Conservation (phyloP, 2,888 invertebrate species). For the Lycophotia porphyrea region DNA sequence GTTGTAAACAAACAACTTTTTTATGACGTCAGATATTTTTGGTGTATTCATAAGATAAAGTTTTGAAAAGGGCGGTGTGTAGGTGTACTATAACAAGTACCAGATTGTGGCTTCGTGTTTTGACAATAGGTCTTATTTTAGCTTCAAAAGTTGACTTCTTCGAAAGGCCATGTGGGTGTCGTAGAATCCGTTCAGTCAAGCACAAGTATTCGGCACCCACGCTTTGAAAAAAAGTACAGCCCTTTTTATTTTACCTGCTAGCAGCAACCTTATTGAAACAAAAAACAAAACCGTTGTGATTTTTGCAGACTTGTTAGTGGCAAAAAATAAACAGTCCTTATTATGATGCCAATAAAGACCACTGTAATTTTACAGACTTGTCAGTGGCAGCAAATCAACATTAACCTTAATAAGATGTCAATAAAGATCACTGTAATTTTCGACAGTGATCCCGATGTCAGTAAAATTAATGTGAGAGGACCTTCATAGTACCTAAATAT, state of each 20-base stretch:
- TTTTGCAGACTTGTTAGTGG: not conserved
- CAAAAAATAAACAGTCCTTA: not conserved
- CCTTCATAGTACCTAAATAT: not conserved
- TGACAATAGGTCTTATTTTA: not conserved
- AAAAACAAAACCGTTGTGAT: not conserved
- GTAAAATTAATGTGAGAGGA: not conserved
- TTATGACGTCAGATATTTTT: not conserved
- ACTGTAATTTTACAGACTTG: not conserved
- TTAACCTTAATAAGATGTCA: not conserved
- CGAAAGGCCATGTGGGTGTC: not conserved
- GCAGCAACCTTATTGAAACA: not conserved
- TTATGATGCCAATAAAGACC: not conserved
- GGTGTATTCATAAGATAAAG: not conserved
- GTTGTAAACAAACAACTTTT: too few relatives aligned
- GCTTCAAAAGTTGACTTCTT: not conserved
- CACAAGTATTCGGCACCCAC: not conserved
- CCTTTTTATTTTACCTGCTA: not conserved
- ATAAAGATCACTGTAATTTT: not conserved
- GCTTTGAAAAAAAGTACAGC: not conserved
- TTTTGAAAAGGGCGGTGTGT: not conserved
- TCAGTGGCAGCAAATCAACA: not conserved
- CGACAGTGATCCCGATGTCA: not conserved
- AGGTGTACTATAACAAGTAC: not conserved
- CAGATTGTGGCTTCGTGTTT: not conserved
- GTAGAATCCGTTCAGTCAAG: not conserved